Conservation (phyloP, 2,797 vertebrate genomes). For the Perodicticus potto region DNA sequence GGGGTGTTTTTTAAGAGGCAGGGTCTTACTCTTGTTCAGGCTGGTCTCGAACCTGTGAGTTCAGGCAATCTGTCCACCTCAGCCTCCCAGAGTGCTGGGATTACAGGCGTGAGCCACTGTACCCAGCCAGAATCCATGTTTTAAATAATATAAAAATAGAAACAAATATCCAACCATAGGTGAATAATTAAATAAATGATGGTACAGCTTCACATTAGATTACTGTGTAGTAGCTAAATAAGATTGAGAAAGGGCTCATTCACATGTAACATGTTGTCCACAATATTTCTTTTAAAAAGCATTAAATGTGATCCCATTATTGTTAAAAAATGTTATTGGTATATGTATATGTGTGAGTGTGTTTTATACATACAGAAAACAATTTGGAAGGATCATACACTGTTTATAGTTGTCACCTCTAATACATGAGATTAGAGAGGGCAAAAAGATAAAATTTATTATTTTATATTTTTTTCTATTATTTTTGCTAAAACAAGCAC, state of each 20-base stretch:
- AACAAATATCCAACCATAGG: neutral
- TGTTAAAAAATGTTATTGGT: neutral
- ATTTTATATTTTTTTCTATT: conserved; percentile 54
- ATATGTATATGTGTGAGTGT: neutral
- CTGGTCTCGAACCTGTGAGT: no score
- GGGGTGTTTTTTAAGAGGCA: no score
- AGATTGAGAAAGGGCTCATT: conserved; percentile 16
- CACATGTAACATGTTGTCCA: neutral
- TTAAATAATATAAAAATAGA: conserved; percentile 38
- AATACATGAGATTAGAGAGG: neutral
- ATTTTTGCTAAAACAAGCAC: neutral
- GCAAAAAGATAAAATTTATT: neutral
- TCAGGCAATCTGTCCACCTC: no score
- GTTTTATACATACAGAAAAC: conserved; percentile 23
- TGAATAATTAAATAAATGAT: neutral
- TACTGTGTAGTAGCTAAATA: neutral
- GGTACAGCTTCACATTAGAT: neutral
- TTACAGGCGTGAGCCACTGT: no score
- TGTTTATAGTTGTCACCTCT: conserved; percentile 20
- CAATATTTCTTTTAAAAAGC: neutral
- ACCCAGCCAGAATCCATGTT: neutral
- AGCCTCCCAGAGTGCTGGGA: no score
- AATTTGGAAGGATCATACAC: neutral
- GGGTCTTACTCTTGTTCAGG: no score
- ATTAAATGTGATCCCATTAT: neutral